Percentiles rank a stretch among this genome's conserved stretches.
Evolutionary conservation across 1,140 invertebrate genomes (phyloP).

Genomic region (Neodiprion lecontei): DNA sequence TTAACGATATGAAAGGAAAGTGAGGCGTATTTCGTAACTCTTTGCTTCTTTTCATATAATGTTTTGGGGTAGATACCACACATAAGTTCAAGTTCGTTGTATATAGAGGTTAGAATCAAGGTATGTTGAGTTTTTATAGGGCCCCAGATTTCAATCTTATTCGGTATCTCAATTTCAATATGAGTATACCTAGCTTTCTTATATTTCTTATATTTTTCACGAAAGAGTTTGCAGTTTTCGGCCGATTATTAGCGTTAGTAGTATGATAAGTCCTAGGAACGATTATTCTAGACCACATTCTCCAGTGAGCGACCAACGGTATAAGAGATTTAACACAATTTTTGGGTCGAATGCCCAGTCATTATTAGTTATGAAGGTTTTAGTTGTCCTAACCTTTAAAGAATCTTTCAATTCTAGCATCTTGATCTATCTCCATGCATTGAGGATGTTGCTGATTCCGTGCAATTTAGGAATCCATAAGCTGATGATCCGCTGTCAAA

Average conservation of each 20-base stretch:
- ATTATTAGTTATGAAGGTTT: slow-evolving; percentile 28
- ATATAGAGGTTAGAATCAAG: slow-evolving; percentile 5
- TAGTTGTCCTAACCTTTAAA: slow-evolving; percentile 24
- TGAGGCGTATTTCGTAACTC: not conserved
- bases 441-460: slow-evolving; percentile 28
- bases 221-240: slow-evolving; percentile 23
- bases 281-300: slow-evolving; percentile 10
- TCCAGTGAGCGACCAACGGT: not conserved
- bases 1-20: not conserved
- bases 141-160: slow-evolving; percentile 11
- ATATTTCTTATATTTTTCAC: slow-evolving; percentile 7
- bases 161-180: slow-evolving; percentile 11
- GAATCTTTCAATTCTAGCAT: slow-evolving; percentile 29
- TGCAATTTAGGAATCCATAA: slow-evolving; percentile 31
- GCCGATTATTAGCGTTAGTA: slow-evolving; percentile 22
- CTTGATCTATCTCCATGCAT: slow-evolving; percentile 19
- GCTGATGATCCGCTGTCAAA: slow-evolving; percentile 15
- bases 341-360: slow-evolving; percentile 31
- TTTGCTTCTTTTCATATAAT: not conserved
- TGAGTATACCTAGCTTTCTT: too few species aligned
- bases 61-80: not conserved
- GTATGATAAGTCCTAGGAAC: slow-evolving; percentile 10
- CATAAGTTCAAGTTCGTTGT: not conserved
- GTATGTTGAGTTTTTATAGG: not conserved
- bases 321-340: slow-evolving; percentile 24